Conservation (phyloP, 2,888 invertebrate species). For the Thelaira solivaga region DNA sequence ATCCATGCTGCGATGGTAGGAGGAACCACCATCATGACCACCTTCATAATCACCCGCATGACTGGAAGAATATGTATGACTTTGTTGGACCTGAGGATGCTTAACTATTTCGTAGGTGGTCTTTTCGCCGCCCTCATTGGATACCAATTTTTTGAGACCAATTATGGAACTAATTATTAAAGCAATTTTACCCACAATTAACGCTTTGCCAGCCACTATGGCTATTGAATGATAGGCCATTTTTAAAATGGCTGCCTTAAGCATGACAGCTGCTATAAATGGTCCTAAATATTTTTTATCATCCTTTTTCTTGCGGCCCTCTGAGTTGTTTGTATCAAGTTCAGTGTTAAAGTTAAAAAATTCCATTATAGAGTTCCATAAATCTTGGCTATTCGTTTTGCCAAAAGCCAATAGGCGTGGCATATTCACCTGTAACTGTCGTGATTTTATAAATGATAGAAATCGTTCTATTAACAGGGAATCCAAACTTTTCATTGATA, state of each 20-base stretch:
- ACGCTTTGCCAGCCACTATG: conserved; percentile 87
- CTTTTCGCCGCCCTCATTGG: conserved; percentile 84
- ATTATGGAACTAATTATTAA: conserved; percentile 87
- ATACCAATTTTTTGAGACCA: conserved; percentile 87
- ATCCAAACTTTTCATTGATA: conserved; percentile 81
- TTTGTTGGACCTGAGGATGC: conserved; percentile 88
- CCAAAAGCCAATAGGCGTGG: conserved; percentile 78
- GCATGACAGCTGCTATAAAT: conserved; percentile 82
- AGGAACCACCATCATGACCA: conserved; percentile 80
- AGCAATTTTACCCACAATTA: conserved; percentile 90
- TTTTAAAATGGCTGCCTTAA: conserved; percentile 85
- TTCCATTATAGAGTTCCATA: conserved; percentile 76
- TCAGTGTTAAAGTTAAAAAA: conserved; percentile 62
- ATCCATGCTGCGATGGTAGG: conserved; percentile 80
- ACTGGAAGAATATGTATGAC: conserved; percentile 84
- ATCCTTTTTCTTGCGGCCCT: conserved; percentile 80
- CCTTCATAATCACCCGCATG: conserved; percentile 82
- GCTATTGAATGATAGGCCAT: conserved; percentile 87
- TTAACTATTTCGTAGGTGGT: conserved; percentile 91
- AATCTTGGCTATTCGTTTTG: conserved; percentile 75
- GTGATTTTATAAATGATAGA: conserved; percentile 80
- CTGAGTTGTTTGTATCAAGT: conserved; percentile 73
- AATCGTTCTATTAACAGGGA: conserved; percentile 80
- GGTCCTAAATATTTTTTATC: conserved; percentile 82
- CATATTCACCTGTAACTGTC: conserved; percentile 79